Evolutionary conservation across 2,113 vertebrate species (phyloP).

Genomic region (Rutilus rutilus): DNA sequence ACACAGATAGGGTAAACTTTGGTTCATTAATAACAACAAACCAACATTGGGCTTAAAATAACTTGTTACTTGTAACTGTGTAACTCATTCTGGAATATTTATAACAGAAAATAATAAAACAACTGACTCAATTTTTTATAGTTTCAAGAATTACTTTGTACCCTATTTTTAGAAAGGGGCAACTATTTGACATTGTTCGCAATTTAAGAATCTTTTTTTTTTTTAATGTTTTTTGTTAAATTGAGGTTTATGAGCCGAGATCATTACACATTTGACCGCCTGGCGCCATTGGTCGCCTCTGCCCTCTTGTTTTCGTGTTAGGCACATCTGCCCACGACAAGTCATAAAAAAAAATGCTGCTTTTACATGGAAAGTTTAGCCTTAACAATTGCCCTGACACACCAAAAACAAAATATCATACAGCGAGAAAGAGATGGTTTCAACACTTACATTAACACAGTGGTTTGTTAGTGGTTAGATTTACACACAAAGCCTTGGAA

Average conservation of each 20-base stretch:
- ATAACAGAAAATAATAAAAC: background rate
- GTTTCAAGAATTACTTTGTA: background rate
- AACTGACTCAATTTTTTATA: background rate
- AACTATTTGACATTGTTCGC: background rate
- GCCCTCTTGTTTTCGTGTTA: background rate
- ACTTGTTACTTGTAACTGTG: background rate
- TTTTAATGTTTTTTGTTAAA: slow-evolving; percentile 50
- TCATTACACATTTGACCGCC: slow-evolving; percentile 9
- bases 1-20: background rate
- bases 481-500: background rate
- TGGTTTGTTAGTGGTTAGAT: slow-evolving; percentile 21
- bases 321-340: slow-evolving; percentile 18
- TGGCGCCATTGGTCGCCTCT: slow-evolving; percentile 3
- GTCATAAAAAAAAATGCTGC: slow-evolving; percentile 9
- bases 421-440: slow-evolving; percentile 1
- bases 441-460: slow-evolving; percentile 3
- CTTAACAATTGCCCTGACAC: slow-evolving; percentile 6
- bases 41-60: background rate
- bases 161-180: too few relatives aligned
- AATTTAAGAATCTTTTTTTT: background rate
- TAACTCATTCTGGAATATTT: background rate
- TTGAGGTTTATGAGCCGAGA: slow-evolving; percentile 59
- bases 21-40: background rate
- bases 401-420: slow-evolving; percentile 17
- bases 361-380: slow-evolving; percentile 28